Base-by-base conservation (phyloP, 2,888 invertebrate species). In the Suillia variegata region DNA sequence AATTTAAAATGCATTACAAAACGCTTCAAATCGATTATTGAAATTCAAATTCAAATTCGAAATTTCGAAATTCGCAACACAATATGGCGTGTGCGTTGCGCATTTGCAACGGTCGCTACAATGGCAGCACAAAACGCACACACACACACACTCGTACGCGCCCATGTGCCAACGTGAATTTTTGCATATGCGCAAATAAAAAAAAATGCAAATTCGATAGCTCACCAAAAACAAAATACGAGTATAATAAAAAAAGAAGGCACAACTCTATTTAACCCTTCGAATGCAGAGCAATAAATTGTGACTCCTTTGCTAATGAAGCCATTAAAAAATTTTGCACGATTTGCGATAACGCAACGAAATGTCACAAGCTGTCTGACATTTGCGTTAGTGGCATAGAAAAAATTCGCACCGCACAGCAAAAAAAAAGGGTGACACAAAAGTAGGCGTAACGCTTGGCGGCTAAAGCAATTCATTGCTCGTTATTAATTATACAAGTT, bases 261-360 rank as follows among this genome's bases (percentile, higher is more conserved):
- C 31, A 31, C 12, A 31, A 31, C 5, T 31, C 12, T 12, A 31
- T 31, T 38, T 38, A 38, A 38, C 38, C 38, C 38, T 38, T 38
- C 38, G n/a, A 5, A 8, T 8, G 12, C 31, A 8, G n/a, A 13
- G 38, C n/a, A 4, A 38, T 38, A 12, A 38, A 38, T 38, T 13
- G 6, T n/a, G 38, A n/a, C n/a, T n/a, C n/a, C n/a, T n/a, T 8
- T 12, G 13, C 10, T 71, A 71, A 71, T 71, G 69, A 70, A 73
- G 73, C 64, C 69, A 74, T 71, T 71, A 73, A 74, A 73, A 69
- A 67, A 60, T 70, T 64, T 64, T 74, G 67, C n/a, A n/a, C 67
- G 74, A 73, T 73, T 74, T 71, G 71, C 61, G 58, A 61, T 63
- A 58, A 42, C n/a, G n/a, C n/a, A n/a, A n/a, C n/a, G n/a, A 65